A percentile compares a stretch with the other conserved stretches of the same genome.
These are phyloP conservation scores for Nipponia nippon DNA, from an alignment of 2,113 vertebrate genomes.

Conservation along the genomic window DNA sequence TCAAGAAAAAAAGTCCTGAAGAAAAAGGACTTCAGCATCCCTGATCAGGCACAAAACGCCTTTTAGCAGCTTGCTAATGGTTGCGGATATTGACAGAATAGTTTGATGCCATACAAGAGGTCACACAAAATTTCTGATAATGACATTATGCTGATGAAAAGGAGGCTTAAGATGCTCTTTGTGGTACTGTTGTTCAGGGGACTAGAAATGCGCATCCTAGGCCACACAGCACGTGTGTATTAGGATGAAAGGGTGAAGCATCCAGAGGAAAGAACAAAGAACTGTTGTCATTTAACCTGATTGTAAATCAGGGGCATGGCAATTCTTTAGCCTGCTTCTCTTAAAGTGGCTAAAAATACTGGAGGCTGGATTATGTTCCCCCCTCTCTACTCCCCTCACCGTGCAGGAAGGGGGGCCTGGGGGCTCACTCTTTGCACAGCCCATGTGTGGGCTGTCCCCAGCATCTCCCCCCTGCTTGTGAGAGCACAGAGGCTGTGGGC, in stretches of 20 bases:
- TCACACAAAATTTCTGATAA: neutral
- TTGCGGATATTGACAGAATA: neutral
- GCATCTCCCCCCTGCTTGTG: neutral
- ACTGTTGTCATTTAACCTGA: neutral
- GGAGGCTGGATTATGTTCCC: neutral
- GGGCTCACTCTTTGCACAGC: neutral
- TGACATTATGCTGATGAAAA: neutral
- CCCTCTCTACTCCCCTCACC: neutral
- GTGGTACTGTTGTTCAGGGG: neutral
- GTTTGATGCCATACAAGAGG: neutral
- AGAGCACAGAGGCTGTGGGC: rapidly evolving
- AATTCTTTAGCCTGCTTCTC: neutral
- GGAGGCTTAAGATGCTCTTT: neutral
- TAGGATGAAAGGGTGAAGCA: neutral
- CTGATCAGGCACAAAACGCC: neutral
- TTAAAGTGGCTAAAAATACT: neutral
- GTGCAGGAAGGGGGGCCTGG: neutral
- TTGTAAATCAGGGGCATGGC: neutral
- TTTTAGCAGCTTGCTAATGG: neutral
- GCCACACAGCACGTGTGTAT: neutral
- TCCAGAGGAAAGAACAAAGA: neutral
- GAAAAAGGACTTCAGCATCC: neutral
- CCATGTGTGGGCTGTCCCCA: neutral
- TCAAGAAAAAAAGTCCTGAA: neutral
- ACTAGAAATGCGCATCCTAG: neutral